These are phyloP conservation scores for Margarornis squamiger DNA, from an alignment of 2,797 vertebrate species.

Conservation along the genomic window DNA sequence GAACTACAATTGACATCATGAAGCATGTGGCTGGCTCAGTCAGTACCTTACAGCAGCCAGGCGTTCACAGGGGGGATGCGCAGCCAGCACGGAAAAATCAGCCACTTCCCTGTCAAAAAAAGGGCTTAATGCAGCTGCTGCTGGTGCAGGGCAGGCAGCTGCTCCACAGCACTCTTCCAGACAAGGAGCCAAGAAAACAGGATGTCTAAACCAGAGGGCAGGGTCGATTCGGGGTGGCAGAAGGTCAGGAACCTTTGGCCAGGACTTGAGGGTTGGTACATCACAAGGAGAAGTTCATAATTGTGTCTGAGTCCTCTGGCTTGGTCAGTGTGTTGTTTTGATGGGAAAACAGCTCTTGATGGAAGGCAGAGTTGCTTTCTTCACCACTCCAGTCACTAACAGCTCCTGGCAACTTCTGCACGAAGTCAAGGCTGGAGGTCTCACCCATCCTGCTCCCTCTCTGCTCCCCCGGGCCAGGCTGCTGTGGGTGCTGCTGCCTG, in stretches of 20 bases:
- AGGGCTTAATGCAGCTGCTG: background rate
- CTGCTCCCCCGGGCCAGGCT: background rate
- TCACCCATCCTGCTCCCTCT: fast-evolving
- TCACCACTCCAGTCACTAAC: fast-evolving
- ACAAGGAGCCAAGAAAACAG: background rate
- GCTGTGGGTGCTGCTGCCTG: fast-evolving
- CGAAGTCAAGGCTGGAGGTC: background rate
- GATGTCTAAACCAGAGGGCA: fast-evolving
- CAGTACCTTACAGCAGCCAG: background rate
- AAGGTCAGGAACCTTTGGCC: background rate
- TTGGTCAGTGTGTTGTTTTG: fast-evolving
- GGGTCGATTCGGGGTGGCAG: background rate
- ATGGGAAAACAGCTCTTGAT: background rate
- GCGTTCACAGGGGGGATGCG: background rate
- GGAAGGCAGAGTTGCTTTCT: background rate
- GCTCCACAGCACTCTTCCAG: background rate
- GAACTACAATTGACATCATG: slow-evolving; percentile 28
- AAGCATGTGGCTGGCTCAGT: slow-evolving; percentile 44
- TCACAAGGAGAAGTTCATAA: background rate
- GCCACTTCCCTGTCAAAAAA: background rate
- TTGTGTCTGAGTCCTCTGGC: fast-evolving
- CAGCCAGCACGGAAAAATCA: background rate
- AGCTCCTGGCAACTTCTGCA: background rate
- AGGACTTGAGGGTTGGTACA: fast-evolving
- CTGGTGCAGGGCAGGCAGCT: background rate